phyloP scores from a whole-genome alignment of 2,797 vertebrate species.

The Acanthurus lineatus region DNA sequence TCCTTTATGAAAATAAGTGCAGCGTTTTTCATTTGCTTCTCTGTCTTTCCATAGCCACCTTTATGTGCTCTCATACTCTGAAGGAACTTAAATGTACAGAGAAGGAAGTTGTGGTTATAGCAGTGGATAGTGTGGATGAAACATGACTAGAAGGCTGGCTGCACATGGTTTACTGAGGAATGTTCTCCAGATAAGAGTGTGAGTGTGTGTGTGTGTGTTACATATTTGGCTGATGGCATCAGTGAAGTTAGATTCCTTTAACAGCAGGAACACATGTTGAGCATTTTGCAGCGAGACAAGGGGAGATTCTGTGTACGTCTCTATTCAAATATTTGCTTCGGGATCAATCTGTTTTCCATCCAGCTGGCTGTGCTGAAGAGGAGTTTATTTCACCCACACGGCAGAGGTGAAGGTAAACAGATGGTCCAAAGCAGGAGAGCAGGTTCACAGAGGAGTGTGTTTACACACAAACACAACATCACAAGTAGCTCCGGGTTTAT shows the following conservation, averaged over 20 bases:
- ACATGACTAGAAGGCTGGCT: conserved; percentile 37
- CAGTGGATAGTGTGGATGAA: conserved; percentile 15
- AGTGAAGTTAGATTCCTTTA: conserved; percentile 70
- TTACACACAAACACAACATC: conserved; percentile 78
- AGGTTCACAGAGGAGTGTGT: conserved; percentile 64
- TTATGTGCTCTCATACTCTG: background rate
- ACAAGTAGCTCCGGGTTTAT: conserved; percentile 49
- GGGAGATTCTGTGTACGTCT: conserved; percentile 11
- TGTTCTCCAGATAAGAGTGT: conserved; percentile 68
- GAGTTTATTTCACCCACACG: conserved; percentile 48
- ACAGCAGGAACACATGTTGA: conserved; percentile 60
- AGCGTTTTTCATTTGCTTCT: background rate
- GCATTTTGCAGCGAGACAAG: conserved; percentile 12
- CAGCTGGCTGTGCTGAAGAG: conserved; percentile 23
- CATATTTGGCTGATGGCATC: conserved; percentile 84
- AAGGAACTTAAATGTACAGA: background rate
- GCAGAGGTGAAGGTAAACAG: conserved; percentile 65
- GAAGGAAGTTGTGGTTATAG: conserved; percentile 5
- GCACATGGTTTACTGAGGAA: conserved; percentile 75
- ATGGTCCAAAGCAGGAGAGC: conserved; percentile 43
- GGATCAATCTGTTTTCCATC: conserved; percentile 11
- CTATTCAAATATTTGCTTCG: conserved; percentile 54
- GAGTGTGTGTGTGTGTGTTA: conserved; percentile 36
- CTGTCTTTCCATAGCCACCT: background rate
- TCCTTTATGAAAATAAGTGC: background rate